These are phyloP conservation scores for Ceyx melanurus DNA, from an alignment of 2,113 vertebrate genomes.

Conservation along the genomic window DNA sequence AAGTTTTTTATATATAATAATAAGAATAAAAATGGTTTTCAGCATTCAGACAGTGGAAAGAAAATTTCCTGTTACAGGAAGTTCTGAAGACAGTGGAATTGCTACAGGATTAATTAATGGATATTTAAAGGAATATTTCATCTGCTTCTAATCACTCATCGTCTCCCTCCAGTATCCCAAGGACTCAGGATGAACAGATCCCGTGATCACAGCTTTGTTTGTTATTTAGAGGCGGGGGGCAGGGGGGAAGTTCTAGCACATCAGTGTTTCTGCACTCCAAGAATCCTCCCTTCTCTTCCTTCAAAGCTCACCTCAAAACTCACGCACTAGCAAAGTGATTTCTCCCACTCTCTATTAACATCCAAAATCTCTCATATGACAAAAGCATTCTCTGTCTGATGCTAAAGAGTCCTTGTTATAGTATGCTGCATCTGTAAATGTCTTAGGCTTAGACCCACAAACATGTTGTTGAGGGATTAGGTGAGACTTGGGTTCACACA, in stretches of 20 bases:
- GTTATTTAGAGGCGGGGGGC: neutral
- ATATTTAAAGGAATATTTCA: neutral
- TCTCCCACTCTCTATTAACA: neutral
- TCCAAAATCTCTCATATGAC: neutral
- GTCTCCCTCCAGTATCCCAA: neutral
- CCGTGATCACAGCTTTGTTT: neutral
- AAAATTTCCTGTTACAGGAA: conserved; percentile 26
- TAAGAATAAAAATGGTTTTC: neutral
- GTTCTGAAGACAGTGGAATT: neutral
- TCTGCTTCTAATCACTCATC: conserved; percentile 24
- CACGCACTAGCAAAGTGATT: neutral
- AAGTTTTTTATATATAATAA: neutral
- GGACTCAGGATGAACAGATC: neutral
- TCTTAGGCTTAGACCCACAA: neutral
- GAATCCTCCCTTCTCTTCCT: neutral
- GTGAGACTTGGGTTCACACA: neutral
- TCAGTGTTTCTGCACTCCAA: neutral
- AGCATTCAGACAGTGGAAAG: neutral
- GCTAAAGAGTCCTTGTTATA: neutral
- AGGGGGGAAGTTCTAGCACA: neutral
- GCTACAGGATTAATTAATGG: neutral
- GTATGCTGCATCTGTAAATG: neutral
- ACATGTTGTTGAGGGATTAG: neutral
- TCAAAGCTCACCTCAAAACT: neutral
- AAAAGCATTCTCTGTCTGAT: neutral